Conservation (phyloP, 2,888 invertebrate genomes). For the Agriopis marginaria region DNA sequence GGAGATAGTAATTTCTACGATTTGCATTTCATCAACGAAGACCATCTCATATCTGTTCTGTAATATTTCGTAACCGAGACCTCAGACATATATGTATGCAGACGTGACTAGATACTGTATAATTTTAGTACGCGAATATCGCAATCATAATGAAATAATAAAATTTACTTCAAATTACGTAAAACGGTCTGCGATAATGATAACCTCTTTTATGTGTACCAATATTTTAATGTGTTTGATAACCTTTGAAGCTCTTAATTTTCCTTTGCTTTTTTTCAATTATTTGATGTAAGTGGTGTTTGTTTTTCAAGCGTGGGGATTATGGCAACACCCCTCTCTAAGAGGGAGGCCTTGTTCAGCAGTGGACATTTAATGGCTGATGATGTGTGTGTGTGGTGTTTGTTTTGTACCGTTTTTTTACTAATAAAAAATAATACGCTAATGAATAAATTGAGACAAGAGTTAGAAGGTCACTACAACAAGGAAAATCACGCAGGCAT, state of each 20-base stretch:
- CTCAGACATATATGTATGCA: constrained; percentile 51
- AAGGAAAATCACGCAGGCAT: constrained; percentile 4
- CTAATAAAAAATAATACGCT: too few species aligned
- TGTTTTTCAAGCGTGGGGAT: too few species aligned
- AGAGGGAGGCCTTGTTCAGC: too few species aligned
- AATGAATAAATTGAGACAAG: too few species aligned
- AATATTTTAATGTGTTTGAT: not conserved
- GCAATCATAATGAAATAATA: constrained; percentile 5
- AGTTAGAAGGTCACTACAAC: not conserved
- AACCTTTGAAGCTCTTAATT: not conserved
- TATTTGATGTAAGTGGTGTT: too few species aligned
- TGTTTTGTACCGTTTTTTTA: too few species aligned
- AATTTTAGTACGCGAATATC: constrained; percentile 40
- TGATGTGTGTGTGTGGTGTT: too few species aligned
- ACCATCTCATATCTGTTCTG: constrained; percentile 46
- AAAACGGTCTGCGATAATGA: not conserved
- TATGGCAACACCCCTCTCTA: too few species aligned
- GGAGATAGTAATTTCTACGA: constrained; percentile 50
- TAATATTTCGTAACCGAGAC: constrained; percentile 47
- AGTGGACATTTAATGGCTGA: too few species aligned
- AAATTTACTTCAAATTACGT: not conserved
- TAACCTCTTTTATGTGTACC: not conserved
- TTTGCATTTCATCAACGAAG: constrained; percentile 59
- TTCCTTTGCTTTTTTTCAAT: not conserved
- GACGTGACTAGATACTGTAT: constrained; percentile 44